These are phyloP conservation scores for Amorpha juglandis DNA, from an alignment of 2,888 invertebrate species.

Conservation along the genomic window DNA sequence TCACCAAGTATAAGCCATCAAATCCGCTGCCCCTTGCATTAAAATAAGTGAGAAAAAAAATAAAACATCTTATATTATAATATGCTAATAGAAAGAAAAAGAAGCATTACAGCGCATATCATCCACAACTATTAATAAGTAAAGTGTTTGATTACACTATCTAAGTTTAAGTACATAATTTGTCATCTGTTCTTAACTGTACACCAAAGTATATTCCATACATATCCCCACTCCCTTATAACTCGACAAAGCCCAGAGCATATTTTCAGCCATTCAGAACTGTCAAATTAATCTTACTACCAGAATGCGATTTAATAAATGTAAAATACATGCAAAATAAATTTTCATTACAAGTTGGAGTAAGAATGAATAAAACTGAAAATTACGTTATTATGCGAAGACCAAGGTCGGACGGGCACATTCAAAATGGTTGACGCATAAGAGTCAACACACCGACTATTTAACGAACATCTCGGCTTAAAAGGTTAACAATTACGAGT, in stretches of 20 bases:
- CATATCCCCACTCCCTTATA: no score
- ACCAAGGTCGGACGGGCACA: slow-evolving; percentile 49
- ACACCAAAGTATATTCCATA: no score
- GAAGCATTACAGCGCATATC: no score
- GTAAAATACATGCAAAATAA: slow-evolving; percentile 23
- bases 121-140: not conserved
- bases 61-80: no score
- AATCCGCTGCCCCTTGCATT: no score
- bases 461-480: slow-evolving; percentile 55
- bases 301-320: slow-evolving; percentile 4
- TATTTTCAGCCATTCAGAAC: slow-evolving; percentile 9
- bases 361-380: slow-evolving; percentile 31
- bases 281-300: slow-evolving; percentile 13
- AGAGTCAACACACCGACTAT: slow-evolving; percentile 27
- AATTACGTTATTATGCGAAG: slow-evolving; percentile 37
- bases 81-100: no score
- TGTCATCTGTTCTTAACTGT: no score
- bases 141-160: no score
- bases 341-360: slow-evolving; percentile 26
- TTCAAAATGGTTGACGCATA: slow-evolving; percentile 56
- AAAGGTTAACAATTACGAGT: slow-evolving; percentile 61
- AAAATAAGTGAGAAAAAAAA: no score
- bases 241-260: not conserved
- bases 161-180: no score
- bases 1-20: no score